A percentile compares a stretch with the other conserved stretches of the same genome.
Evolutionary conservation across 2,113 vertebrate species (phyloP).

Genomic region (Centropus unirufus): DNA sequence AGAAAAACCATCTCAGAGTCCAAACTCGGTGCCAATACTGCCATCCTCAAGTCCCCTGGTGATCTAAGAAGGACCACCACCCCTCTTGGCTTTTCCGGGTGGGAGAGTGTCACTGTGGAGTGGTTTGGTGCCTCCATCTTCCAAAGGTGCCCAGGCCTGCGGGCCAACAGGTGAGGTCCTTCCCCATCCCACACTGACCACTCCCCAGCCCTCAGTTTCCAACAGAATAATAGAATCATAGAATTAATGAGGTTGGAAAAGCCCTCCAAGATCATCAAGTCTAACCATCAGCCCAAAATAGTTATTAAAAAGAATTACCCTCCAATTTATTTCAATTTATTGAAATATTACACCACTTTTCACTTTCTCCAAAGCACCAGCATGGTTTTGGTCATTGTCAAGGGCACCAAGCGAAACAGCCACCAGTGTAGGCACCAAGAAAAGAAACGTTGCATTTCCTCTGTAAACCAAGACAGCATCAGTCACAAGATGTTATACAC

Average conservation of each 20-base stretch:
- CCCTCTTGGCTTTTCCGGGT: fast-evolving
- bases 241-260: too few species aligned
- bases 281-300: background rate
- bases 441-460: background rate
- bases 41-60: background rate
- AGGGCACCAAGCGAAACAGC: background rate
- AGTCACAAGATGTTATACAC: background rate
- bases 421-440: background rate
- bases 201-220: background rate
- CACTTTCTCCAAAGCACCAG: background rate
- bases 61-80: background rate
- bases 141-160: background rate
- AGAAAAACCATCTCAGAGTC: background rate
- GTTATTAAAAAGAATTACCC: too few species aligned
- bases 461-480: background rate
- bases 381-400: background rate
- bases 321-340: background rate
- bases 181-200: background rate
- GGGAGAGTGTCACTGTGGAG: fast-evolving
- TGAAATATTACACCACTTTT: background rate
- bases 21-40: background rate
- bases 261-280: too few species aligned
- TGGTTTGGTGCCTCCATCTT: fast-evolving
- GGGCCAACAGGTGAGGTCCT: background rate
- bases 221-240: background rate